Conservation (phyloP, 2,113 vertebrate genomes). For the Planiliza haematocheilus region DNA sequence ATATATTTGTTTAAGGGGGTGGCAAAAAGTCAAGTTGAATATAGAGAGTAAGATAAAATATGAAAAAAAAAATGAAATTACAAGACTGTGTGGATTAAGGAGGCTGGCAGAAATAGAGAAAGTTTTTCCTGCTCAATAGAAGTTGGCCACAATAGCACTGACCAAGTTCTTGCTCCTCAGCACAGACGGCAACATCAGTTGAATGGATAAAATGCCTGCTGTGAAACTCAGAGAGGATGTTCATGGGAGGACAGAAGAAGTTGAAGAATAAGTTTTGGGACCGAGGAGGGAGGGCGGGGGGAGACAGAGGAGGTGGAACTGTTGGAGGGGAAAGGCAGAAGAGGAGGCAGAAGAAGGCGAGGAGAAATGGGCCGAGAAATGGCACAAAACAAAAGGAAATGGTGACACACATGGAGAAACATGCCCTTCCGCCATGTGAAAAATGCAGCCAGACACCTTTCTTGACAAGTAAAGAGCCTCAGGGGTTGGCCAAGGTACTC, state of each 20-base stretch:
- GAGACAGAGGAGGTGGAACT: background rate
- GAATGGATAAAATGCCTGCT: constrained; percentile 17
- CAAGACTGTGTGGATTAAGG: too few species aligned
- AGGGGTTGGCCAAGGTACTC: constrained; percentile 48
- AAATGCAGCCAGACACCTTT: constrained; percentile 63
- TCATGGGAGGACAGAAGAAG: background rate
- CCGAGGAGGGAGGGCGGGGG: background rate
- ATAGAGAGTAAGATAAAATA: too few species aligned
- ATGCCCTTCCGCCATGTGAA: constrained; percentile 38
- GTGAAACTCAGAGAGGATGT: background rate
- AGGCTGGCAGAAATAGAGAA: too few species aligned
- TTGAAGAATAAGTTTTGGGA: background rate
- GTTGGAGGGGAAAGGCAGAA: constrained; percentile 11
- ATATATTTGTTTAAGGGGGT: background rate
- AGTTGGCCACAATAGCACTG: too few species aligned
- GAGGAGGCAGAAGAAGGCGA: constrained; percentile 8
- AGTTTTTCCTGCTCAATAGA: too few species aligned
- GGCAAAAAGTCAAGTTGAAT: background rate
- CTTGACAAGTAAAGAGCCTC: constrained; percentile 66
- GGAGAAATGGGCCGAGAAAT: constrained; percentile 52
- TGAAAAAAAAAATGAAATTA: too few species aligned
- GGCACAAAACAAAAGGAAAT: constrained; percentile 51
- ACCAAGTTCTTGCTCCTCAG: background rate
- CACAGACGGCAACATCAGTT: background rate
- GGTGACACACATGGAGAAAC: constrained; percentile 43